Percentiles rank a stretch among this genome's conserved stretches.
phyloP scores from a whole-genome alignment of 2,113 vertebrate genomes.

The Pomatostomus ruficeps region DNA sequence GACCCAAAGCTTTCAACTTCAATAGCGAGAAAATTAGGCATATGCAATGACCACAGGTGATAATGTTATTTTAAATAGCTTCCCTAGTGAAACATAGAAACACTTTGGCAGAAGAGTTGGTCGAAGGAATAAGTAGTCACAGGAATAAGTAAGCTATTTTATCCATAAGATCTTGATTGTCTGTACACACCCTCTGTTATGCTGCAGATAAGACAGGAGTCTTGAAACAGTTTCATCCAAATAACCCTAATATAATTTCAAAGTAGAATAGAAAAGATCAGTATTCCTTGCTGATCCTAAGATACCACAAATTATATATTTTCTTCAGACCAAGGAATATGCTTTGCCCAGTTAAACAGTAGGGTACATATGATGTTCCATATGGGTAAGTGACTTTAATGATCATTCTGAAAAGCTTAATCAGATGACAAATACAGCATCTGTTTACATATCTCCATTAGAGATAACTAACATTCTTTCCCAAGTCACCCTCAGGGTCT shows the following conservation, averaged over 20 bases:
- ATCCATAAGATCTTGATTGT: neutral
- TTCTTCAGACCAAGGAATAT: neutral
- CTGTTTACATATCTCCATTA: slow-evolving; percentile 41
- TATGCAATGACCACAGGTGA: neutral
- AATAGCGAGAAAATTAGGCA: neutral
- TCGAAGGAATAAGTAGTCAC: neutral
- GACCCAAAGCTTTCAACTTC: neutral
- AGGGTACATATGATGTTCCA: slow-evolving; percentile 32
- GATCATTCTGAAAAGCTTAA: slow-evolving; percentile 41
- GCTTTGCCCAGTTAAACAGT: slow-evolving; percentile 11
- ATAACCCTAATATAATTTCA: neutral
- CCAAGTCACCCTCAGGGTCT: slow-evolving; percentile 35
- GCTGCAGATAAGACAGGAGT: neutral
- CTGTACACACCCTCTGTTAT: neutral
- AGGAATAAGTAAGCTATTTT: neutral
- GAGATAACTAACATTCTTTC: slow-evolving; percentile 35
- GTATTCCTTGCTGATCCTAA: neutral
- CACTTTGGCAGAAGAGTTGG: neutral
- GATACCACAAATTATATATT: neutral
- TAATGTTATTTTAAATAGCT: neutral
- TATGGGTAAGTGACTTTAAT: slow-evolving; percentile 50
- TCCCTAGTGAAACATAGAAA: neutral
- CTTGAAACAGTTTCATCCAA: neutral
- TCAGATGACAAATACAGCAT: slow-evolving; percentile 50
- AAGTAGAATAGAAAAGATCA: neutral